Evolutionary conservation across 2,888 invertebrate species (phyloP).

Genomic region (Timema cristinae): DNA sequence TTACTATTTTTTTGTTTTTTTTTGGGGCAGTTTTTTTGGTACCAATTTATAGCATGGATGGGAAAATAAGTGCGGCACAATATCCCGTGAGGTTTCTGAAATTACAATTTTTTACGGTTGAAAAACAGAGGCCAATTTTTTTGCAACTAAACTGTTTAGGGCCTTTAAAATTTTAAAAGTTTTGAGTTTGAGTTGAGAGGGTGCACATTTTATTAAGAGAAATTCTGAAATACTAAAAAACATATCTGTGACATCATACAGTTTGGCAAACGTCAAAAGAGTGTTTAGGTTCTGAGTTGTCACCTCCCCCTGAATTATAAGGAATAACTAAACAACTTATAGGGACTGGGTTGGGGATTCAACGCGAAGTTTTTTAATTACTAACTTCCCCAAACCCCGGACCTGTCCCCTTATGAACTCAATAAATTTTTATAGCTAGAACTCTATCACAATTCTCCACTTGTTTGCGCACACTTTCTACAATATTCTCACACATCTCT

Average conservation of each 20-base stretch:
- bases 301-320: constrained; percentile 49
- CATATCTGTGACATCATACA: constrained; percentile 45
- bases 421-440: constrained; percentile 45
- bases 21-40: constrained; percentile 47
- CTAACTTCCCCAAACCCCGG: constrained; percentile 51
- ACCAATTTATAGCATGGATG: constrained; percentile 49
- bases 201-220: constrained; percentile 44
- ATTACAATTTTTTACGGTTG: constrained; percentile 43
- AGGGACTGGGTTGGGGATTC: constrained; percentile 49
- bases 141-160: constrained; percentile 48
- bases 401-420: constrained; percentile 53
- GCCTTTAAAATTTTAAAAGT: constrained; percentile 43
- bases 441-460: constrained; percentile 46
- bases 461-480: constrained; percentile 45
- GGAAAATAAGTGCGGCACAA: constrained; percentile 44
- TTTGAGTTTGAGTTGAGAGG: constrained; percentile 39
- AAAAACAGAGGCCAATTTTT: constrained; percentile 47
- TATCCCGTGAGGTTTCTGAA: constrained; percentile 22
- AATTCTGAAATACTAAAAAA: constrained; percentile 50
- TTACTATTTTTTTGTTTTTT: constrained; percentile 37
- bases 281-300: constrained; percentile 53
- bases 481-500: constrained; percentile 41
- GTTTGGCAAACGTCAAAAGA: constrained; percentile 47
- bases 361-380: constrained; percentile 45
- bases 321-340: constrained; percentile 47